Base-by-base conservation (phyloP, 92 coral and sea anemone genomes). In the Paramuricea clavata region DNA sequence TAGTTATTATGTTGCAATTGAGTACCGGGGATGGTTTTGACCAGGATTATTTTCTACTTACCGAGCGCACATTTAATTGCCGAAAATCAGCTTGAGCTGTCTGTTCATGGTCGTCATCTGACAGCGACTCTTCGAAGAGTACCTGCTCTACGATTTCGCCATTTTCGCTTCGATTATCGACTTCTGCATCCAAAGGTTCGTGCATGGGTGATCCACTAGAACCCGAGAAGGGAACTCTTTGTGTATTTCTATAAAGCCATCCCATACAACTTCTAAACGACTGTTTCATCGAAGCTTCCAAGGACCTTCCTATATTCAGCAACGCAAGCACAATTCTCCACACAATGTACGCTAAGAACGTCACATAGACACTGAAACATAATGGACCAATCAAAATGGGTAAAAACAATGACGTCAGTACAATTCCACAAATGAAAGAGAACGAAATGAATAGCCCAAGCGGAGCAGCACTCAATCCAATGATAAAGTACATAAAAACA, bases 31-130 rank as follows among this genome's bases (percentile, higher is more conserved):
- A n/a, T n/a, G n/a, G n/a, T n/a, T n/a, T n/a, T n/a, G n/a, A n/a
- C n/a, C n/a, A n/a, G n/a, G n/a, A n/a, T 57, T 26, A 5, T 3
- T 57, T 12, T 15, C 2, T 16, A 76, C 82, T 50, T 54, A 76
- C 82, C 67, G 82, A 76, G 2, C 42, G 67, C 57, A 79, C 84
- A 49, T 57, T 79, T 17, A 79, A 79, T 6, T 59, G 52, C 33
- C 73, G 64, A 10, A 39, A 5, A 26, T 76, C 68, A 13, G 27
- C 42, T 33, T 54, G 82, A 12, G 28, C 36, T 0, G 19, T 65
- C 17, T 36, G 57, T 57, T 79, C 57, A 57, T 25, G 2, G 22
- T 35, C 57, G n/a, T 39, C 72, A 26, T 57, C 17, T 16, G 84
- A 79, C 22, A 36, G 12, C 41, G 73, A 59, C 17, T 39, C 36